These are phyloP conservation scores for Agrotis clavis DNA, from an alignment of 2,888 invertebrate genomes.

Conservation along the genomic window DNA sequence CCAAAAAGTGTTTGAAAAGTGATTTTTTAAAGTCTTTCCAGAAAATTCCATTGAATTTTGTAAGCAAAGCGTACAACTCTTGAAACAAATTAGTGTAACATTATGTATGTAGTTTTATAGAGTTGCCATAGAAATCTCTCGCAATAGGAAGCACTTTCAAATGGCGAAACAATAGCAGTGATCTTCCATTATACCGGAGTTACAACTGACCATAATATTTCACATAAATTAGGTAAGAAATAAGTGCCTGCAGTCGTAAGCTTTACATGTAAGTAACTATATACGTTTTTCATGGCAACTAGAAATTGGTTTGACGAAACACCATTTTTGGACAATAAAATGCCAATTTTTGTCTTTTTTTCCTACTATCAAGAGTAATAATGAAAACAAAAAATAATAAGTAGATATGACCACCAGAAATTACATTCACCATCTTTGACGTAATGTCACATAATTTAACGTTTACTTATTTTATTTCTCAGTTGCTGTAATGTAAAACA, in stretches of 20 bases:
- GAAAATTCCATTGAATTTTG: background rate
- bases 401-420: background rate
- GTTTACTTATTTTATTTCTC: constrained; percentile 26
- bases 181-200: constrained; percentile 49
- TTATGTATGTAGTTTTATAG: constrained; percentile 24
- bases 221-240: constrained; percentile 50
- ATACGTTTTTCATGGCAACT: background rate
- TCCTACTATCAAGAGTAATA: background rate
- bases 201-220: constrained; percentile 46
- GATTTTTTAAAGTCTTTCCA: background rate
- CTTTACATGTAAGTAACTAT: constrained; percentile 19
- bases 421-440: constrained; percentile 7
- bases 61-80: background rate
- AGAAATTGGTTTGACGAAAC: constrained; percentile 12
- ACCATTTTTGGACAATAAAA: background rate
- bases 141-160: constrained; percentile 50
- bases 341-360: background rate
- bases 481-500: constrained; percentile 25
- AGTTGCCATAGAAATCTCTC: constrained; percentile 33
- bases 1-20: background rate
- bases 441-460: constrained; percentile 26
- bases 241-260: constrained; percentile 42
- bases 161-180: constrained; percentile 58
- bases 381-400: constrained; percentile 18
- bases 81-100: background rate